These are phyloP conservation scores for Mobula hypostoma DNA, from an alignment of 2,113 vertebrate genomes.

Conservation along the genomic window DNA sequence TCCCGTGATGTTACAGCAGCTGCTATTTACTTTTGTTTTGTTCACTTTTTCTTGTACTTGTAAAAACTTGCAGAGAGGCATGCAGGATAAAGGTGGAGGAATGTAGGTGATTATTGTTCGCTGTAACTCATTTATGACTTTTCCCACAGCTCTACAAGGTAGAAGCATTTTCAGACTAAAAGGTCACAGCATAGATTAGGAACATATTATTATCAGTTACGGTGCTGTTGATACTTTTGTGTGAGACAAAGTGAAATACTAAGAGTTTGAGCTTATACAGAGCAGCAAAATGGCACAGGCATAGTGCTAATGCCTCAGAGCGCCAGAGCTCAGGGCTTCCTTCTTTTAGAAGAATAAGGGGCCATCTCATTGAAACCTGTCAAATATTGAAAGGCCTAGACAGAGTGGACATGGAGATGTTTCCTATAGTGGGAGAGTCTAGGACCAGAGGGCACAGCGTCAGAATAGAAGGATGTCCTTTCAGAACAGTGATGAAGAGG, in stretches of 20 bases:
- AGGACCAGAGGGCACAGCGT: too few relatives aligned
- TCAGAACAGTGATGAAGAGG: too few relatives aligned
- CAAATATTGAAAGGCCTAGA: too few relatives aligned
- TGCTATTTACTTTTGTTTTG: neutral
- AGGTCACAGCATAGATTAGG: neutral
- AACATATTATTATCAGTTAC: neutral
- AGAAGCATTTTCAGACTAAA: neutral
- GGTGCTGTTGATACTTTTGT: neutral
- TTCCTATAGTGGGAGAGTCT: too few relatives aligned
- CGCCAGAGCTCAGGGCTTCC: too few relatives aligned
- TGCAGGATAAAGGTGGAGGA: neutral
- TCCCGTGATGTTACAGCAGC: neutral
- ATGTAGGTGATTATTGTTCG: neutral
- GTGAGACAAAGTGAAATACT: neutral
- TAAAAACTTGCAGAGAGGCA: slow-evolving; percentile 19
- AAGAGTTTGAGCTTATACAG: neutral
- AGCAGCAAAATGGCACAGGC: too few relatives aligned
- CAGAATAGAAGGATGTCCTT: too few relatives aligned
- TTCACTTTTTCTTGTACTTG: neutral
- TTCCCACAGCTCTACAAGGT: neutral
- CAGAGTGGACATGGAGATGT: too few relatives aligned
- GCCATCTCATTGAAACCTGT: too few relatives aligned
- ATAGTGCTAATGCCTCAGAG: too few relatives aligned
- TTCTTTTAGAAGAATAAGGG: too few relatives aligned
- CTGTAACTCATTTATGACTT: neutral